phyloP scores from a whole-genome alignment of 2,113 vertebrate species.

The Marmota monax region DNA sequence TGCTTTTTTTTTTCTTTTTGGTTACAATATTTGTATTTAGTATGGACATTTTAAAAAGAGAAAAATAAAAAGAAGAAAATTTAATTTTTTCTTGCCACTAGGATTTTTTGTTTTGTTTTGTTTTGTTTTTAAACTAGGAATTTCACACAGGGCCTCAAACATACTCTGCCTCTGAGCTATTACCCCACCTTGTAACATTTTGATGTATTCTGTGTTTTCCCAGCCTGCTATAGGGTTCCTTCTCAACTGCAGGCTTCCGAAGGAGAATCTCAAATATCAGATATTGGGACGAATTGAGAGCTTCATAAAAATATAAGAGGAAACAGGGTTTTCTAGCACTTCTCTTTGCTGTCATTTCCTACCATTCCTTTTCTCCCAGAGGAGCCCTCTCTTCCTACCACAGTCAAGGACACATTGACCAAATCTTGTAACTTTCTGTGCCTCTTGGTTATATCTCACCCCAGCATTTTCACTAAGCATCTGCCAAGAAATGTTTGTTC shows the following conservation, averaged over 20 bases:
- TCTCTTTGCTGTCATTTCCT: background rate
- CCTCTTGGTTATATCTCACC: background rate
- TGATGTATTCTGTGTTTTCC: background rate
- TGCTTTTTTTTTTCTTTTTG: background rate
- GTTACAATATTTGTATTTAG: background rate
- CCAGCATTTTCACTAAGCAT: background rate
- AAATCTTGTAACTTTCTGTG: background rate
- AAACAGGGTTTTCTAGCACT: background rate
- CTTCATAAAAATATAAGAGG: background rate
- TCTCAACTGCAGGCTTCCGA: background rate
- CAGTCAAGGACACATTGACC: background rate
- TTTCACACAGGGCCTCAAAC: too few relatives aligned
- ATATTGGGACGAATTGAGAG: background rate
- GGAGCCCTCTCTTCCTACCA: background rate
- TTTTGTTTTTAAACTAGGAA: too few relatives aligned
- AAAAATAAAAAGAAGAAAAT: slow-evolving; percentile 39
- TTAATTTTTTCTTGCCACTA: background rate
- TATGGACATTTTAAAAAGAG: slow-evolving; percentile 45
- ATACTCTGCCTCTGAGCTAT: too few relatives aligned
- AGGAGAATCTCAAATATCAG: background rate
- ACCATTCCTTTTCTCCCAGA: background rate
- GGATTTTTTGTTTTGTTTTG: too few relatives aligned
- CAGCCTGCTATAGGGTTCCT: background rate
- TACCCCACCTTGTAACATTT: background rate
- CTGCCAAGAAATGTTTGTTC: background rate